These are phyloP conservation scores for Sarcophaga caerulescens DNA, from an alignment of 2,888 invertebrate genomes.

Conservation along the genomic window DNA sequence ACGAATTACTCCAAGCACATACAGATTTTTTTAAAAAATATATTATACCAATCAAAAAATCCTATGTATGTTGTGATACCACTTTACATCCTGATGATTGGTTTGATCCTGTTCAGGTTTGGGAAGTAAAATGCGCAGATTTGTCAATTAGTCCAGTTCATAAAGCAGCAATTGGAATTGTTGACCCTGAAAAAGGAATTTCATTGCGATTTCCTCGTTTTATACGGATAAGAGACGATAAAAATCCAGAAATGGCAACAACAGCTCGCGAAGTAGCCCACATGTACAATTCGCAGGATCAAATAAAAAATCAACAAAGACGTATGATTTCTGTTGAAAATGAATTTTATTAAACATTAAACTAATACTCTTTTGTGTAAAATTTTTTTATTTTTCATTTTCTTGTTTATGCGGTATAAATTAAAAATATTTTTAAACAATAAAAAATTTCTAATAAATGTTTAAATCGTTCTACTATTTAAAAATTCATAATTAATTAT, in stretches of 20 bases:
- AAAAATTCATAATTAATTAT: too few relatives aligned
- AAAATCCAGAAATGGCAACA: slow-evolving; percentile 95
- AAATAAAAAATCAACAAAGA: slow-evolving; percentile 87
- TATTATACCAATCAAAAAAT: slow-evolving; percentile 87
- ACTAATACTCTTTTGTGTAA: neutral
- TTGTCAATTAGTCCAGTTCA: slow-evolving; percentile 97
- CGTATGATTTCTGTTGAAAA: slow-evolving; percentile 72
- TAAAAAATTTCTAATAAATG: too few relatives aligned
- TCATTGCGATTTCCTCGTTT: slow-evolving; percentile 97
- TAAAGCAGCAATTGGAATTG: slow-evolving; percentile 92
- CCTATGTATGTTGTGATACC: slow-evolving; percentile 90
- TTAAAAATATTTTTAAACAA: too few relatives aligned
- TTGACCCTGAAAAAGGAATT: slow-evolving; percentile 95
- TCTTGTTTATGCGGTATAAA: too few relatives aligned
- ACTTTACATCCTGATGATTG: slow-evolving; percentile 92
- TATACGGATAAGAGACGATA: slow-evolving; percentile 94
- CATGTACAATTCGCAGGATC: slow-evolving; percentile 96
- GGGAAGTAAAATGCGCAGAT: slow-evolving; percentile 99
- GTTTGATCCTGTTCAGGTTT: slow-evolving; percentile 93
- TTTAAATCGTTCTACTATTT: too few relatives aligned
- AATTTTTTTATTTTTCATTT: neutral
- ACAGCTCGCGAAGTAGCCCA: slow-evolving; percentile 92
- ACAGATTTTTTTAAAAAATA: slow-evolving; percentile 88
- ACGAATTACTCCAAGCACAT: slow-evolving; percentile 91
- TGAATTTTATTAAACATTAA: slow-evolving; percentile 77